Conservation (phyloP, 2,113 vertebrate species). For the Pseudorectes ferrugineus region DNA sequence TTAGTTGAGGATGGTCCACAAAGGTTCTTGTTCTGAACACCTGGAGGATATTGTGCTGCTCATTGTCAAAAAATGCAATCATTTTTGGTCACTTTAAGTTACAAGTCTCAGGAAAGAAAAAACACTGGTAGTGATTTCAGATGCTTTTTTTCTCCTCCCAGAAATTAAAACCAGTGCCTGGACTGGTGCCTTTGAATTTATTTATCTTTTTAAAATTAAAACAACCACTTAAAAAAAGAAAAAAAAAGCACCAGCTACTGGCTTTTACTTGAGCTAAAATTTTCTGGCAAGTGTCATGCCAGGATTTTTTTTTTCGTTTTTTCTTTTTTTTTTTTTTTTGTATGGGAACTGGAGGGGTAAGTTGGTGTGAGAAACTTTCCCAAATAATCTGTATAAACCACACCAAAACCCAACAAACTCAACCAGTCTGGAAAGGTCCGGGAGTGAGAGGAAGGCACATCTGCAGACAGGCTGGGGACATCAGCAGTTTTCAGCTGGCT, state of each 20-base stretch:
- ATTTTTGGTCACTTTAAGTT: conserved; percentile 8
- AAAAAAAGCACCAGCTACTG: not conserved
- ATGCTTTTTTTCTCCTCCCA: conserved; percentile 30
- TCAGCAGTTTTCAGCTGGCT: conserved; percentile 20
- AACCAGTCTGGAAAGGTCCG: conserved; percentile 9
- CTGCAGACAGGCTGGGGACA: conserved; percentile 43
- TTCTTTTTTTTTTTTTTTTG: not conserved
- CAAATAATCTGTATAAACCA: conserved; percentile 46
- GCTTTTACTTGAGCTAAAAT: conserved; percentile 19
- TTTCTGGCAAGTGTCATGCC: not conserved
- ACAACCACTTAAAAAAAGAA: not conserved
- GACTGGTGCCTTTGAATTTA: conserved; percentile 16
- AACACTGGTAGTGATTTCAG: conserved; percentile 6
- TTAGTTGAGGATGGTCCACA: not conserved
- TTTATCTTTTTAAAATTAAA: conserved; percentile 55
- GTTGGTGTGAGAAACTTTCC: conserved; percentile 53
- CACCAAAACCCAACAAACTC: conserved; percentile 38
- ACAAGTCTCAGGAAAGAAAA: not conserved
- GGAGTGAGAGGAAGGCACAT: conserved; percentile 19
- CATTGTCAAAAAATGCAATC: not conserved
- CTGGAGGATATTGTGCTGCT: not conserved
- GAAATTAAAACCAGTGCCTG: conserved; percentile 49
- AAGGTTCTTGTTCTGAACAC: not conserved
- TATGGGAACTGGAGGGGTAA: conserved; percentile 31
- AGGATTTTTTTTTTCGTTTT: not conserved